These are phyloP conservation scores for Corythoichthys intestinalis DNA, from an alignment of 2,113 vertebrate species.

Conservation along the genomic window DNA sequence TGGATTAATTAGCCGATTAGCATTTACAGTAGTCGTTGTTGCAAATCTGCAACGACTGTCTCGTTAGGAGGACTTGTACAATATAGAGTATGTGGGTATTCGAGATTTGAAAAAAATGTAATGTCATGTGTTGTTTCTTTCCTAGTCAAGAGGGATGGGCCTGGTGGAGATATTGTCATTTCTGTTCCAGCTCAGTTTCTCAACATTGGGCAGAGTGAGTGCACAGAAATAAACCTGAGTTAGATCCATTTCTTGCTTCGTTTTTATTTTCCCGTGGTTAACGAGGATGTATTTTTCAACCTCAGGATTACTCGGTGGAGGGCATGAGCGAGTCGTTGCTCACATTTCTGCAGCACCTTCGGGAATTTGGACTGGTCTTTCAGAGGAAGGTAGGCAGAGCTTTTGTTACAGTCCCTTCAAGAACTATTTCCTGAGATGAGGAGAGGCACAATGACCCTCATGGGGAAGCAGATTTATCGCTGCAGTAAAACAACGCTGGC, in stretches of 20 bases:
- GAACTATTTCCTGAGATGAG: not conserved
- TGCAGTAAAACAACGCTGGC: not conserved
- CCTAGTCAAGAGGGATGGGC: conserved; percentile 85
- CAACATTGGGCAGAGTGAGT: conserved; percentile 86
- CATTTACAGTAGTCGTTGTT: too few relatives aligned
- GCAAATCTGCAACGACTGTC: too few relatives aligned
- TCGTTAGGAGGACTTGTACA: too few relatives aligned
- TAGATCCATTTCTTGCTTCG: not conserved
- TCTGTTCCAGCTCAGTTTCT: conserved; percentile 92
- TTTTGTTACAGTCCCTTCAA: not conserved
- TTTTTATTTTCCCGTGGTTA: not conserved
- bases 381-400: conserved; percentile 82
- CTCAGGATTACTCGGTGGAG: conserved; percentile 90
- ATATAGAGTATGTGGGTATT: not conserved
- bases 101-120: not conserved
- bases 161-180: conserved; percentile 92
- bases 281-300: conserved; percentile 6
- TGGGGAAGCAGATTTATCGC: not conserved
- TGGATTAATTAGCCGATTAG: too few relatives aligned
- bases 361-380: conserved; percentile 91
- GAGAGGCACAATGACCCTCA: not conserved
- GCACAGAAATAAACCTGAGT: not conserved
- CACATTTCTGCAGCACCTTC: conserved; percentile 86
- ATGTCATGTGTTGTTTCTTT: conserved; percentile 14
- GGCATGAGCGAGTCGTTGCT: conserved; percentile 92